Evolutionary conservation across 2,113 vertebrate species (phyloP), one percentile per base, ranked within the genome.

Genomic region (Nothoprocta perdicaria): DNA sequence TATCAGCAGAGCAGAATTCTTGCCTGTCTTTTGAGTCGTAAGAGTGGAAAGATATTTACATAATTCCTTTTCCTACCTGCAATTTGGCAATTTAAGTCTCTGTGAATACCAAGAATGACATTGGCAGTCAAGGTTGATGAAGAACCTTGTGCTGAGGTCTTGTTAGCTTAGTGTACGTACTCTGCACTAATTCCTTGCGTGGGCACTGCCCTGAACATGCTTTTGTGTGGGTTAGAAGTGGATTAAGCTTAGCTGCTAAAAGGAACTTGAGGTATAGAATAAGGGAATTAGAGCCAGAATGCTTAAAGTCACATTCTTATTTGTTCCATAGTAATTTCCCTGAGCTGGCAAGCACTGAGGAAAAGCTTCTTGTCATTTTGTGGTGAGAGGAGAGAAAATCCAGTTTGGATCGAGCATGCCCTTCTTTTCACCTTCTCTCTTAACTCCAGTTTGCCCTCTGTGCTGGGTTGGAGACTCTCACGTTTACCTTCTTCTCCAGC

Each of bases 361-460:
- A 90, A 93, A 80, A 95, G 43, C 89, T 91, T 74, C 38, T 90
- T 91, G 83, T 91, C 81, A 41, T 86, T 80, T 84, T 9, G 4
- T 38, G 38, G 88, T 80, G 66, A 60, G 13, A 72, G 18, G n/a
- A 33, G 68, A 89, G 50, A 65, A 94, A 95, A 93, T 88, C 53
- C 50, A 55, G 71, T 84, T 82, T 94, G 2, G 12, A 68, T 40
- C 75, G 85, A 88, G 65, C 17, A 18, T 90, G 69, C 33, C 90
- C 72, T 94, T 93, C 82, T 76, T 90, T 89, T 90, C 84, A 85
- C 62, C 85, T 96, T 91, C 33, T 71, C 50, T 65, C 83, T 50
- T 85, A 84, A 93, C 80, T 95, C 85, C n/a, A 40, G n/a, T 89
- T 97, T 96, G 92, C 89, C 92, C 93, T 97, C 94, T 94, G 60